Base-by-base conservation (phyloP, 2,113 vertebrate species). In the Grallaria varia region DNA sequence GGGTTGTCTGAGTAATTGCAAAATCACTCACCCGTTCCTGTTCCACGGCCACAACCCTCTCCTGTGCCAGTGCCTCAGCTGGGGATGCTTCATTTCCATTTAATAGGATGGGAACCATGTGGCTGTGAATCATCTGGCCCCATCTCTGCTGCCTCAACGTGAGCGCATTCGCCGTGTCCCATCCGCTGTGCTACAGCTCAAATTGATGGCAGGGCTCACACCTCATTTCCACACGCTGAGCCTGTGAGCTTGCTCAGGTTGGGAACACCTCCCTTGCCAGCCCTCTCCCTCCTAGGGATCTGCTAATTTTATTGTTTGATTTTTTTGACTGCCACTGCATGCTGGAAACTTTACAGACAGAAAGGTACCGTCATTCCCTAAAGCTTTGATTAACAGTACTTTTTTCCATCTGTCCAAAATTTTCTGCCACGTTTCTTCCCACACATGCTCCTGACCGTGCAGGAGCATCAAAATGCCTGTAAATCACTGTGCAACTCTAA, bases 381-480 rank as follows among this genome's bases (percentile, higher is more conserved):
- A 84, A 71, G 56, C 10, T 86, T 87, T 91, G 81, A 59, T 86
- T 84, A 64, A 55, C 11, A 31, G 16, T 4, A 9, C 4, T 39
- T 76, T 50, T 20, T 62, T 35, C 45, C 76, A 55, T 62, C 62
- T 62, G 55, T 16, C 30, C 13, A 59, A 56, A 40, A 30, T 85
- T 76, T 87, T 83, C 67, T 82, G 50, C 37, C 45, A 44, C 82
- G 9, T 91, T 93, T 58, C 42, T 88, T 76, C 67, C 59, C 81
- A 42, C 37, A 49, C 10, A 5, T 0, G 0, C 2, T 80, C 56
- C 31, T 1, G 2, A 73, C 45, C 0, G 0, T 50, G 33, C 10
- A 14, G 44, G 33, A 35, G 10, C 0, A 0, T 72, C 27, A 72
- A 25, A 40, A 24, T 55, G 25, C 22, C 47, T 55, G 39, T 71